Evolutionary conservation across 2,113 vertebrate genomes (phyloP), one percentile per base, ranked within the genome.

Genomic region (Oplegnathus fasciatus): DNA sequence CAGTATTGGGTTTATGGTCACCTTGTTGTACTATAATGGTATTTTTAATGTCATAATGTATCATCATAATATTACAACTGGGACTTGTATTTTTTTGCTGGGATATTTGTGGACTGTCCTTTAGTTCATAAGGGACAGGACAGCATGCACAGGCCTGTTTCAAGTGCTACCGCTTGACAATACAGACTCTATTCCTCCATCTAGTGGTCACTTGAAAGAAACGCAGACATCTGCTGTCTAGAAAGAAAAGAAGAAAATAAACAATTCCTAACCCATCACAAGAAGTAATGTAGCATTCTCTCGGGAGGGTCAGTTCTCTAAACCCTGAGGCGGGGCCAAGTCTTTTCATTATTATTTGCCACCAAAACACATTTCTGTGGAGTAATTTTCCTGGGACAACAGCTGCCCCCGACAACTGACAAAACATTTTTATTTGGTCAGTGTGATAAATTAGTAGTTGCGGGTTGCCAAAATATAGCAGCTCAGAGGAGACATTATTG

Each of bases 171-270:
- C 7, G 6, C 55, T 42, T 54, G 20, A 46, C 9, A 60, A 80
- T 17, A 17, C 34, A 86, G 83, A 87, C 71, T 80, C 46, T 66
- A 1, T 68, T 67, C 0, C 89, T 65, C 94, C 90, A 93, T 89
- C 94, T 95, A 86, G 94, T 91, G 94, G 88, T n/a, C 5, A 50
- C 9, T 64, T 44, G 0, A 0, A 26, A 32, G 26, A 76, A 80
- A 50, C 48, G 30, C 48, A 50, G n/a, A 40, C 14, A 48, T 6
- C 24, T n/a, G 1, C 60, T 28, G 4, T 11, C 3, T 1, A 5
- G 0, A 48, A 4, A 37, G 1, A 7, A 61, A 20, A 71, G 70
- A 32, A 75, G 74, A 37, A 52, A 64, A 84, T n/a, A 70, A 85
- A 60, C 9, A 50, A 26, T 57, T 75, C 48, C 37, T 13, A 50